A percentile compares a stretch with the other conserved stretches of the same genome.
These are phyloP conservation scores for Tipula confusa DNA, from an alignment of 2,888 invertebrate genomes.

Conservation along the genomic window DNA sequence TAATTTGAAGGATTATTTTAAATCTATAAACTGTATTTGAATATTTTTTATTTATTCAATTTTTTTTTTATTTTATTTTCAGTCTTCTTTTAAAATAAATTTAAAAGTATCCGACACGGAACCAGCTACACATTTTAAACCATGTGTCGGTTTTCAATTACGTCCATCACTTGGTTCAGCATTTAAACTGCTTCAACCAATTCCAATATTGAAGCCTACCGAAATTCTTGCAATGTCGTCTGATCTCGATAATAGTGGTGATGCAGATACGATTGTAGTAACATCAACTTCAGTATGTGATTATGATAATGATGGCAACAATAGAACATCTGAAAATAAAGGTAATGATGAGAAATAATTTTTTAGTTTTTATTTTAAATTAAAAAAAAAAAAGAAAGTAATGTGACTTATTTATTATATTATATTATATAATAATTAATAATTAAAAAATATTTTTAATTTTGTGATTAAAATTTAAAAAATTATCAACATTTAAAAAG, in stretches of 20 bases:
- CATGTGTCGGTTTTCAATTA: conserved; percentile 68
- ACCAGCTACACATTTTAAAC: conserved; percentile 51
- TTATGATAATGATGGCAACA: neutral
- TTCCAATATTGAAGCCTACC: conserved; percentile 13
- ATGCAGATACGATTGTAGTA: neutral
- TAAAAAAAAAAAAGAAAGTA: conserved; percentile 4
- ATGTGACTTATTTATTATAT: conserved; percentile 25
- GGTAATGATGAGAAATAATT: conserved; percentile 21
- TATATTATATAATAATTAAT: neutral
- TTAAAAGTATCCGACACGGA: conserved; percentile 37
- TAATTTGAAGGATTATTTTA: too few relatives aligned
- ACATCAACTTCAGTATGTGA: neutral
- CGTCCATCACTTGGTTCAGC: conserved; percentile 76
- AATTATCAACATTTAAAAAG: neutral
- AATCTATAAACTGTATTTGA: too few relatives aligned
- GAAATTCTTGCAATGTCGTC: neutral
- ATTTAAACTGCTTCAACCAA: conserved; percentile 59
- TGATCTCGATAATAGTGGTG: neutral
- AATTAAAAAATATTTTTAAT: conserved; percentile 3
- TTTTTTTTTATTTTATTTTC: too few relatives aligned
- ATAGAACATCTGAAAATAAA: neutral
- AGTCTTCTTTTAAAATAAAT: conserved; percentile 36
- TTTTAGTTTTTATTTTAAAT: neutral
- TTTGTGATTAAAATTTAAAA: neutral
- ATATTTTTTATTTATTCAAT: too few relatives aligned